Evolutionary conservation across 2,797 vertebrate species (phyloP).

Genomic region (Taeniopygia guttata): DNA sequence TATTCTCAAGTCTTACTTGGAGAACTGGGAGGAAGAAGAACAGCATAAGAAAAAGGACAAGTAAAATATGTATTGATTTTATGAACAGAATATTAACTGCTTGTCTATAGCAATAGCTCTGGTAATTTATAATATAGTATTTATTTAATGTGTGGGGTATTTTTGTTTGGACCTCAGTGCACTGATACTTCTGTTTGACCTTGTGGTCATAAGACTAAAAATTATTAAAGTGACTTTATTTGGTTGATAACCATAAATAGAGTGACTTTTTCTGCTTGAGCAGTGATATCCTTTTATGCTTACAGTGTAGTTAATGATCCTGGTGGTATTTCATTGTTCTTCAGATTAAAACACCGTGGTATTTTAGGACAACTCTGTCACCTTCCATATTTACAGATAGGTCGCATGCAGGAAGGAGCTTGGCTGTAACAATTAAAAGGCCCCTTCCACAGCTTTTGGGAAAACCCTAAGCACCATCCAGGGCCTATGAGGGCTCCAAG

Average conservation of each 20-base stretch:
- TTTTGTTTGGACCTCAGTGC: neutral
- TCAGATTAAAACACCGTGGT: rapidly evolving
- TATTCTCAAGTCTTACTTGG: slow-evolving; percentile 64
- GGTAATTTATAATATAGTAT: neutral
- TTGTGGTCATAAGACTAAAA: neutral
- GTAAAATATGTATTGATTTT: neutral
- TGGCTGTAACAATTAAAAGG: neutral
- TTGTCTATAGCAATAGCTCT: neutral
- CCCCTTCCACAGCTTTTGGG: neutral
- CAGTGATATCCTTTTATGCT: neutral
- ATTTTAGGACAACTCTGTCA: neutral
- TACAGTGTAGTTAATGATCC: too few species aligned
- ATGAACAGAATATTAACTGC: neutral
- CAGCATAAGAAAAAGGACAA: slow-evolving; percentile 40
- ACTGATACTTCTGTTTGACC: neutral
- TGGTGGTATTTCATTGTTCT: neutral
- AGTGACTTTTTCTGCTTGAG: neutral
- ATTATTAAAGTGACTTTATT: neutral
- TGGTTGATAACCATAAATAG: neutral
- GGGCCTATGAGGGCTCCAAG: neutral
- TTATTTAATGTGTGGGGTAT: neutral
- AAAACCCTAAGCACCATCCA: too few species aligned
- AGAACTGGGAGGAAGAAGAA: slow-evolving; percentile 63
- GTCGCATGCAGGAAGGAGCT: neutral
- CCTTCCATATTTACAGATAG: rapidly evolving